Conservation (phyloP, 2,888 invertebrate genomes). For the Nomada flava region DNA sequence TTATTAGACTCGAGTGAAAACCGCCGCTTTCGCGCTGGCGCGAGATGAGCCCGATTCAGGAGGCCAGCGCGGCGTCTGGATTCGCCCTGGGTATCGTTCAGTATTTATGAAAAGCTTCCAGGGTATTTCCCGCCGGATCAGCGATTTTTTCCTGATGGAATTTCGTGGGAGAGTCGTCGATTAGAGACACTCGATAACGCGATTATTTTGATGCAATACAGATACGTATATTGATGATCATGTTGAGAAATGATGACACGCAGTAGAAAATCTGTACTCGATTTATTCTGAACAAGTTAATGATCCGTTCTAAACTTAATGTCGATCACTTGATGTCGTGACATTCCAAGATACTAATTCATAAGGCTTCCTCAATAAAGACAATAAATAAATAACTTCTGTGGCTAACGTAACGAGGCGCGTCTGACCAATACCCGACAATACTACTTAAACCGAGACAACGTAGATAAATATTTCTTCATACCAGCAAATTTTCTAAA, state of each 20-base stretch:
- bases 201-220: not conserved
- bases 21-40: slow-evolving; percentile 77
- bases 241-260: no score
- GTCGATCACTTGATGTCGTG: no score
- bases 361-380: no score
- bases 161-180: slow-evolving; percentile 9
- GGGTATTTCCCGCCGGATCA: slow-evolving; percentile 63
- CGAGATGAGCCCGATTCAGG: slow-evolving; percentile 80
- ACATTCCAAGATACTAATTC: no score
- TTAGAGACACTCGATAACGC: slow-evolving; percentile 25
- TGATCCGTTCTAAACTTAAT: no score
- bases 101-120: slow-evolving; percentile 82
- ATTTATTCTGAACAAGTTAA: no score
- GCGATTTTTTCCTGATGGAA: slow-evolving; percentile 48
- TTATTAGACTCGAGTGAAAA: slow-evolving; percentile 82
- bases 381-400: not conserved
- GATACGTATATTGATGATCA: no score
- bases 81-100: slow-evolving; percentile 79
- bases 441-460: not conserved
- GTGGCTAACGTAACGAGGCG: not conserved
- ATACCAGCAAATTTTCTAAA: not conserved
- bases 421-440: not conserved
- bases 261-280: no score
- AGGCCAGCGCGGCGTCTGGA: slow-evolving; percentile 66
- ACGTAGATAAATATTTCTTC: no score